Evolutionary conservation across 1,140 invertebrate species (phyloP).

Genomic region (Pogonus chalceus): DNA sequence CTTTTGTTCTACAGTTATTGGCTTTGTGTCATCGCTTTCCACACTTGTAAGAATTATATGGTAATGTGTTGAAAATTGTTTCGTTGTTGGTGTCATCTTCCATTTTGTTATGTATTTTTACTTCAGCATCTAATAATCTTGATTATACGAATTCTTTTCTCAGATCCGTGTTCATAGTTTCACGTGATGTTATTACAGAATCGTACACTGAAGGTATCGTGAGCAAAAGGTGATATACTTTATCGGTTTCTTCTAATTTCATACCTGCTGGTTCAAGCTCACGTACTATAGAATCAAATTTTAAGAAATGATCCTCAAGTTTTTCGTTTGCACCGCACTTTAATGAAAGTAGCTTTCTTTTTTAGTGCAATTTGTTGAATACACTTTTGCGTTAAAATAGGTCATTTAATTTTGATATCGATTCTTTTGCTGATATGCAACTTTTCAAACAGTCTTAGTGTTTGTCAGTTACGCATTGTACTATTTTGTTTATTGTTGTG

Average conservation of each 20-base stretch:
- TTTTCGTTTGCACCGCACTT: neutral
- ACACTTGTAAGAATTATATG: conserved; percentile 21
- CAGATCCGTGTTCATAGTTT: conserved; percentile 24
- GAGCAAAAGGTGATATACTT: neutral
- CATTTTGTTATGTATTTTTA: no score
- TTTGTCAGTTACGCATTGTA: neutral
- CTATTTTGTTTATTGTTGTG: neutral
- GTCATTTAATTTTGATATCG: neutral
- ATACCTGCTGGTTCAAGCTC: neutral
- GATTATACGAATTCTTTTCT: conserved; percentile 35
- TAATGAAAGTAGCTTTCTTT: neutral
- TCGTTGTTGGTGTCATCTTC: no score
- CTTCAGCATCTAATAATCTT: conserved; percentile 32
- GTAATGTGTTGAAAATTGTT: conserved; percentile 21
- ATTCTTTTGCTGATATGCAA: neutral
- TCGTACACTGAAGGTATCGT: neutral
- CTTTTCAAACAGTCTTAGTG: neutral
- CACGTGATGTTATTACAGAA: neutral
- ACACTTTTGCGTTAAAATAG: neutral
- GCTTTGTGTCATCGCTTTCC: no score
- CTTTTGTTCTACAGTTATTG: no score
- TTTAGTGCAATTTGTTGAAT: neutral
- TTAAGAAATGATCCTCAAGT: neutral
- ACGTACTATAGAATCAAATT: neutral
- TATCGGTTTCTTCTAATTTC: neutral